These are phyloP conservation scores for Cebus imitator DNA, from an alignment of 2,113 vertebrate species.

Conservation along the genomic window DNA sequence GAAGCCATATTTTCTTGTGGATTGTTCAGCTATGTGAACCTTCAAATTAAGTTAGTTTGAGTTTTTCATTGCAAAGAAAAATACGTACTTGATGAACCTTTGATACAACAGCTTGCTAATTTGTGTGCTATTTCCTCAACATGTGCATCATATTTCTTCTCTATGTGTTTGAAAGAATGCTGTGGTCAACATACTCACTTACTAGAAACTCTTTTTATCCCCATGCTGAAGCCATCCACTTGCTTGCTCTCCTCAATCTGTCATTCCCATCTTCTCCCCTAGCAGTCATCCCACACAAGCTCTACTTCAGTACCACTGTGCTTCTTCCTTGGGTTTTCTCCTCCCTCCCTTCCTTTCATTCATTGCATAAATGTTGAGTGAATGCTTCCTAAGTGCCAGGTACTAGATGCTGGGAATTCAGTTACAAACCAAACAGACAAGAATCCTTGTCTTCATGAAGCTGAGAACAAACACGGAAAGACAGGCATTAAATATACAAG, in stretches of 20 bases:
- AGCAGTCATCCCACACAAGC: background rate
- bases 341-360: background rate
- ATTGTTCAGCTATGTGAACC: background rate
- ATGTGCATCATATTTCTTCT: background rate
- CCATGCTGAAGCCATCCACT: background rate
- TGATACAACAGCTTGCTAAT: background rate
- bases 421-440: background rate
- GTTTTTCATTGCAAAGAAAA: constrained; percentile 6
- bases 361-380: background rate
- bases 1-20: background rate
- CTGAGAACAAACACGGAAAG: background rate
- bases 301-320: background rate
- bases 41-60: background rate
- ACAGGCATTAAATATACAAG: background rate
- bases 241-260: background rate
- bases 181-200: background rate
- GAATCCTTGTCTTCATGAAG: background rate
- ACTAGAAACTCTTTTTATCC: background rate
- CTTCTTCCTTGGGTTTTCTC: background rate
- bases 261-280: background rate
- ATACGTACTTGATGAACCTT: background rate
- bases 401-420: background rate
- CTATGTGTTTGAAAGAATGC: background rate
- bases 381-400: background rate
- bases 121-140: background rate